Base-by-base conservation (phyloP, 2,113 vertebrate species). In the Hippocampus abdominalis region DNA sequence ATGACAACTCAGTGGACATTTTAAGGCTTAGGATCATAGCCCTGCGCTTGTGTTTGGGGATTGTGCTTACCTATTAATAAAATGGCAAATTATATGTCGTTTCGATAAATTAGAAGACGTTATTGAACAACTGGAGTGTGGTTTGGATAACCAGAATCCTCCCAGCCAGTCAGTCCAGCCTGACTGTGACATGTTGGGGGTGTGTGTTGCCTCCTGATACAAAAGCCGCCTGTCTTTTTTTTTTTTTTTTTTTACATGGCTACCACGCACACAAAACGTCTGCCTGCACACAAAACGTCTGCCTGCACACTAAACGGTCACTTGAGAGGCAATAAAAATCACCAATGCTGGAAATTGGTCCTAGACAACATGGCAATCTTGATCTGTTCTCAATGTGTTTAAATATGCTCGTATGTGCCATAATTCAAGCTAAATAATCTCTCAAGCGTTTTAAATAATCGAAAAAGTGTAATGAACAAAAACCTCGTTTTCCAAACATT, bases 181-280 rank as follows among this genome's bases (percentile, higher is more conserved):
- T 60, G 54, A 20, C 54, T 27, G 54, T 42, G 63, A 64, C 63
- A 64, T 64, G n/a, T 27, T 64, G 63, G 63, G 36, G 56, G 63
- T 40, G 63, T 16, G 40, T 46, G 23, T 46, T 64, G 42, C 63
- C 42, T 64, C 40, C n/a, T 64, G 15, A 46, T 44, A 64, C 57
- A 64, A 64, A 64, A 64, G 63, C n/a, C 42, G 63, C 23, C 63
- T 27, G 63, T 27, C 25, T 44, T 25, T 64, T n/a, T 49, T 27
- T 27, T 27, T 27, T 27, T 27, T 27, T 36, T 32, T 49, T 40
- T 64, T 64, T 64, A 46, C 63, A 64, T 64, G 63, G 63, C 63
- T n/a, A 11, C 42, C 42, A 64, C 42, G 25, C 63, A 10, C 40
- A 44, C 60, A 44, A 64, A 64, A n/a, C n/a, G n/a, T n/a, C n/a